Conservation (phyloP, 2,113 vertebrate species). For the Macrotus californicus region DNA sequence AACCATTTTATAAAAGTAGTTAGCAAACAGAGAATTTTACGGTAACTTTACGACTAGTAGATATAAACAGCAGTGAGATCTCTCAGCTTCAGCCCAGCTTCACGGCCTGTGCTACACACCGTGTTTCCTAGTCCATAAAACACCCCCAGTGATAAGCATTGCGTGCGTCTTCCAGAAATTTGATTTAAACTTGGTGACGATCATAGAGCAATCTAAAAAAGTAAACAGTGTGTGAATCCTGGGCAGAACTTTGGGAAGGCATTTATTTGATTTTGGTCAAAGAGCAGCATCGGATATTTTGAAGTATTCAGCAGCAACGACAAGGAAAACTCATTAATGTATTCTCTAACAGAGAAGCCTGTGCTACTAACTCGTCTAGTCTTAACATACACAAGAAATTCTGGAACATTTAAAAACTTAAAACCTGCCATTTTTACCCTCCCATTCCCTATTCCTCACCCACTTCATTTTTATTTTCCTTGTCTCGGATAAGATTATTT, state of each 20-base stretch:
- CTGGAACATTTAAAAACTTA: not conserved
- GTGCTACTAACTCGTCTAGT: not conserved
- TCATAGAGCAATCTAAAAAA: conserved; percentile 19
- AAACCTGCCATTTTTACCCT: not conserved
- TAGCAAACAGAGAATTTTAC: not conserved
- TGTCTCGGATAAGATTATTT: not conserved
- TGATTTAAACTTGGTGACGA: conserved; percentile 3
- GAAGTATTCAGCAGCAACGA: not conserved
- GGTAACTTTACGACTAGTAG: not conserved
- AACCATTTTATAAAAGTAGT: not conserved
- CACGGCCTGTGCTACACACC: not conserved
- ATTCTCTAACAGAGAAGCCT: conserved; percentile 3
- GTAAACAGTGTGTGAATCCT: not conserved
- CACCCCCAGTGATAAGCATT: not conserved
- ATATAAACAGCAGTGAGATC: not conserved
- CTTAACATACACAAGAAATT: not conserved
- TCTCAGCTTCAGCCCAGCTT: not conserved
- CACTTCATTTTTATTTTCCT: not conserved
- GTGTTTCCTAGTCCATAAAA: conserved; percentile 2
- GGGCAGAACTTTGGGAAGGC: not conserved
- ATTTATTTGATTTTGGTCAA: not conserved
- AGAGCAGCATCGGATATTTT: not conserved
- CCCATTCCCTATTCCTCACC: not conserved
- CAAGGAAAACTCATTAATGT: not conserved
- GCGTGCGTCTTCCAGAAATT: not conserved